Base-by-base conservation (phyloP, 2,797 vertebrate species). In the Lacerta agilis region DNA sequence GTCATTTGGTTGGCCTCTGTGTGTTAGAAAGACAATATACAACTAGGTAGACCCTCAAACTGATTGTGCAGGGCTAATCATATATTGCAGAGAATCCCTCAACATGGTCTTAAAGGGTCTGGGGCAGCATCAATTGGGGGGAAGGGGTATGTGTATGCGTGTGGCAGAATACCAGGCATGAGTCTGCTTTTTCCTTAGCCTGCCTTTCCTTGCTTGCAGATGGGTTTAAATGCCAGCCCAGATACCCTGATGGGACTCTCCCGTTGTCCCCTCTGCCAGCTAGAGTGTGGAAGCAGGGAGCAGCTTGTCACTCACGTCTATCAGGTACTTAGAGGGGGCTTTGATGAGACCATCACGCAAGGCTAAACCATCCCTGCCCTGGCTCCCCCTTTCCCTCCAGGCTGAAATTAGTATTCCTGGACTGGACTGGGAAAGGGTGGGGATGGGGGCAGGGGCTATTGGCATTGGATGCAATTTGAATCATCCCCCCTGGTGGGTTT, bases 261-360 rank as follows among this genome's bases (percentile, higher is more conserved):
- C 89, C 95, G 97, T 43, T 99, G 99, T 91, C 98, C 99, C 49
- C 97, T 99, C 75, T 99, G 99, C 95, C 97, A 98, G 85, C 95
- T 98, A 95, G 98, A 99, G 90, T 99, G 98, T 95, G 97, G 97
- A 93, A 98, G 97, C 96, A 98, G 98, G 20, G 98, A 99, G 94
- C 98, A 98, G 90, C 98, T 99, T 89, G 98, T 99, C 87, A 97
- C 98, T 77, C 99, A 99, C 0, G 98, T 99, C 45, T 99, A 99
- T 94, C 98, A 99, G 98, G 99, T 99, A 97, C 38, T 78, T 5
- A 66, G 64, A 27, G 20, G 33, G 71, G 13, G 5, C 17, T 10
- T 1, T 23, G 36, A 29, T 17, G 36, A 29, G 23, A 23, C 33
- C 0, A 0, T 4, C 49, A 2, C 10, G 27, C 27, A 10, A 9